Base-by-base conservation (phyloP, 2,888 invertebrate genomes). In the Ctena decussata region DNA sequence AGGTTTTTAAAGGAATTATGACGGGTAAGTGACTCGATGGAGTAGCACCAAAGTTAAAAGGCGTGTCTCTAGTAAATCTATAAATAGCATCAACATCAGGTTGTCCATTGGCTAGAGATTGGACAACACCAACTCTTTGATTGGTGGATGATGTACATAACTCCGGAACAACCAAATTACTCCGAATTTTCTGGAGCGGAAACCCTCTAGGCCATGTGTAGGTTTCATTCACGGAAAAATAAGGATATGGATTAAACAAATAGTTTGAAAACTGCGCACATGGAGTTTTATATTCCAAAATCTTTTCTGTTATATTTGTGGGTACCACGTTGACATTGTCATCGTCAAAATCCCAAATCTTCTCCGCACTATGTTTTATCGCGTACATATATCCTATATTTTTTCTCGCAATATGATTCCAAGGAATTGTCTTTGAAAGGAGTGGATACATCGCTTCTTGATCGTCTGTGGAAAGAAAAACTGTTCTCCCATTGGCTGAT, bases 31-130 rank as follows among this genome's bases (percentile, higher is more conserved):
- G 30, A 53, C 72, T 44, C 18, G 41, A 35, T 18, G 24, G 65
- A 8, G 65, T 65, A n/a, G 21, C 35, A 3, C 65, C 46, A 32
- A 84, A 84, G 15, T 70, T 76, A 39, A 80, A 84, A 21, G 84
- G 80, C 30, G 80, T 69, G 46, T 72, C 69, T 6, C 73, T 46
- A 5, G 80, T 84, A n/a, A 84, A 53, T 35, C 84, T 65, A 53
- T 77, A 84, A 72, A 84, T 53, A 53, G 84, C 84, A 77, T 84
- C 84, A 21, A 84, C 80, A 71, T 84, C 84, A 5, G 84, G 84
- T 70, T 84, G 72, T 35, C 39, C 18, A 41, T 84, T 80, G 35
- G 84, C 84, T 3, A 84, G 57, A 6, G 80, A 80, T 30, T 84
- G 84, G 0, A 84, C 46, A 30, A 80, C 76, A 0, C 80, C 84